A percentile compares a stretch with the other conserved stretches of the same genome.
Conservation (phyloP, 2,113 vertebrate species). For the Brachirus orientalis region DNA sequence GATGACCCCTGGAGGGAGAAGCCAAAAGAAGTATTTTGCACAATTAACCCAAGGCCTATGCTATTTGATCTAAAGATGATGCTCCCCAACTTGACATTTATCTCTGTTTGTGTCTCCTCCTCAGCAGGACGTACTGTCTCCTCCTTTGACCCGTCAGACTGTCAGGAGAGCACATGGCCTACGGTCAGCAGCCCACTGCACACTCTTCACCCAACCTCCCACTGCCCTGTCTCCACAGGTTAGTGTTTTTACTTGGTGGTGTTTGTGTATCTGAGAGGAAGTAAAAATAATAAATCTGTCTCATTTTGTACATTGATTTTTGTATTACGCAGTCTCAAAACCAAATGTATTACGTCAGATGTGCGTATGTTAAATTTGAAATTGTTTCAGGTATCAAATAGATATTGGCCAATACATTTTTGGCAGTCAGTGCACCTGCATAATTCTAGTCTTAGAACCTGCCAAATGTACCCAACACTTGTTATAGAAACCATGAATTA, state of each 20-base stretch:
- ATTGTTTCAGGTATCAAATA: conserved; percentile 21
- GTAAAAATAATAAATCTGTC: conserved; percentile 14
- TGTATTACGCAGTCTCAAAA: conserved; percentile 2
- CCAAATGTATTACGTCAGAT: conserved; percentile 16
- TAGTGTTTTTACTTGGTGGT: no score
- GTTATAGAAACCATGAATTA: neutral
- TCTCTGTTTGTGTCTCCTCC: conserved; percentile 38
- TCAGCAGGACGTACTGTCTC: conserved; percentile 75
- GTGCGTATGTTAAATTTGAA: conserved; percentile 27
- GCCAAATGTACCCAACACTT: neutral
- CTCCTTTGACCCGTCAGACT: conserved; percentile 76
- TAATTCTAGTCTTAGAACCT: conserved; percentile 3
- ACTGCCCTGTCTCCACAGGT: conserved; percentile 77
- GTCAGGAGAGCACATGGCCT: conserved; percentile 83
- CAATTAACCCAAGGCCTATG: no score
- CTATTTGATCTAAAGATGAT: conserved; percentile 3
- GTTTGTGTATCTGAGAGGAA: conserved; percentile 6
- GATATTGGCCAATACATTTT: conserved; percentile 6
- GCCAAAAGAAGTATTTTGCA: no score
- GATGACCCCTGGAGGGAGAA: no score
- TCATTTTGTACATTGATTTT: conserved; percentile 19
- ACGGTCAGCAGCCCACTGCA: conserved; percentile 72
- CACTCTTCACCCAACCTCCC: conserved; percentile 78
- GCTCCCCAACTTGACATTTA: conserved; percentile 7
- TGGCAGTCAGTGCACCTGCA: conserved; percentile 11